Conservation (phyloP, 2,888 invertebrate species). For the Spatulosminthurus flaviceps region DNA sequence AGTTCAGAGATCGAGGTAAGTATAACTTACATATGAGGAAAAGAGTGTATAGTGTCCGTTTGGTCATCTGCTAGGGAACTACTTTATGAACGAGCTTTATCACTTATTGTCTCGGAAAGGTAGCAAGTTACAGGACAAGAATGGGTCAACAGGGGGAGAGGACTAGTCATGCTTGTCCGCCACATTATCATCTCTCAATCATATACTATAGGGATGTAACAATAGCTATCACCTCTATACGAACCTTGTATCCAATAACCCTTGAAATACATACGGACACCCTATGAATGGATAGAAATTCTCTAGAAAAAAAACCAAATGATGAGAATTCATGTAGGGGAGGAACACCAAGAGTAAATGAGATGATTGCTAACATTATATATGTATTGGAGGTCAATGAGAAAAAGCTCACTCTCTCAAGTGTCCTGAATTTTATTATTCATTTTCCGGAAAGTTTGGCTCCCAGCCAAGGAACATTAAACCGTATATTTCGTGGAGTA, state of each 20-base stretch:
- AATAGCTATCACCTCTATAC: not conserved
- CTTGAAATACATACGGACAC: not conserved
- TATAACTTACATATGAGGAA: constrained; percentile 33
- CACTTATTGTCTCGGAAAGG: constrained; percentile 3
- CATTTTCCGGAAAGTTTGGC: constrained; percentile 42
- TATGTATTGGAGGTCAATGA: constrained; percentile 35
- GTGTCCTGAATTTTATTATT: constrained; percentile 40
- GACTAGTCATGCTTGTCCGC: constrained; percentile 36
- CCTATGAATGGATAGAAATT: constrained; percentile 1
- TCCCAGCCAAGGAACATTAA: constrained; percentile 18
- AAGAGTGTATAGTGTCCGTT: constrained; percentile 40
- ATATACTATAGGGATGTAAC: not conserved
- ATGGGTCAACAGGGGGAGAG: constrained; percentile 42
- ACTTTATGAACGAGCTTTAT: constrained; percentile 19
- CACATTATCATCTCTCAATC: not conserved
- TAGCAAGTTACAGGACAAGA: constrained; percentile 13
- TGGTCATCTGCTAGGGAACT: constrained; percentile 18
- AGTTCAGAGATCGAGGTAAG: constrained; percentile 42
- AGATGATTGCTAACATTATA: not conserved
- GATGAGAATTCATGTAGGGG: constrained; percentile 14
- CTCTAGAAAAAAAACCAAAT: constrained; percentile 21
- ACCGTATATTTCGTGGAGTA: not conserved
- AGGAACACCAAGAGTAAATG: constrained; percentile 16
- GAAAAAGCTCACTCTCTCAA: constrained; percentile 32
- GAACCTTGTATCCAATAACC: not conserved